A percentile compares a stretch with the other conserved stretches of the same genome.
phyloP scores from a whole-genome alignment of 2,797 vertebrate genomes.

The Poeciliopsis presidionis region DNA sequence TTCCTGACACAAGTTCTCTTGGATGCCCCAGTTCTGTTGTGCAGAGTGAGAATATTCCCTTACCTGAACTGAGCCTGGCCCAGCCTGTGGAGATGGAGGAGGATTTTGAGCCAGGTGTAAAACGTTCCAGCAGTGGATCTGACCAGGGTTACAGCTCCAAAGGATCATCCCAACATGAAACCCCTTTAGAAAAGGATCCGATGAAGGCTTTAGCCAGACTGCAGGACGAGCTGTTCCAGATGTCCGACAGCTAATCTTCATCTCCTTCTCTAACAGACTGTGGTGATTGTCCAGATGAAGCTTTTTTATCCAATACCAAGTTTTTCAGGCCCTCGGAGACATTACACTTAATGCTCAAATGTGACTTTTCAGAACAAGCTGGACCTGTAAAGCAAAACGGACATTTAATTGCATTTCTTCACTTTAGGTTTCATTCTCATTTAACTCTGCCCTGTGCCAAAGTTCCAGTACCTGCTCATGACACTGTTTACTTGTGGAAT shows the following conservation, averaged over 20 bases:
- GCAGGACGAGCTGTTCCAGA: constrained; percentile 75
- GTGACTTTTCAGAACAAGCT: background rate
- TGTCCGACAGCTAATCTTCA: constrained; percentile 7
- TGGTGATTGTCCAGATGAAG: background rate
- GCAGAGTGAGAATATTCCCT: constrained; percentile 13
- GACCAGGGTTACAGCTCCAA: constrained; percentile 93
- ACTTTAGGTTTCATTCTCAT: background rate
- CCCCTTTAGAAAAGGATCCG: constrained; percentile 63
- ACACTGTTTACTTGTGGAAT: background rate
- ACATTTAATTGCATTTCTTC: background rate
- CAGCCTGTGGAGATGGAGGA: constrained; percentile 57
- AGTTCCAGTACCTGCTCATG: background rate
- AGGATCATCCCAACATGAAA: constrained; percentile 76
- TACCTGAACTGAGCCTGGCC: background rate
- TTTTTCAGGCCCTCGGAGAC: background rate
- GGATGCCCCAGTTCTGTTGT: constrained; percentile 21
- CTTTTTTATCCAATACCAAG: background rate
- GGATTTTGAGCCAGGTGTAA: constrained; percentile 57
- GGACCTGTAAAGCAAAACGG: background rate
- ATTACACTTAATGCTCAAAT: background rate
- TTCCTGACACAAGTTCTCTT: constrained; percentile 3
- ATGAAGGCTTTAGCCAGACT: constrained; percentile 79
- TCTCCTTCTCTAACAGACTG: background rate
- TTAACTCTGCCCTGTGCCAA: background rate
- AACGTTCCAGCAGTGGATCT: constrained; percentile 84